Percentiles rank a stretch among this genome's conserved stretches.
Evolutionary conservation across 2,797 vertebrate genomes (phyloP).

Genomic region (Poecilia wingei): DNA sequence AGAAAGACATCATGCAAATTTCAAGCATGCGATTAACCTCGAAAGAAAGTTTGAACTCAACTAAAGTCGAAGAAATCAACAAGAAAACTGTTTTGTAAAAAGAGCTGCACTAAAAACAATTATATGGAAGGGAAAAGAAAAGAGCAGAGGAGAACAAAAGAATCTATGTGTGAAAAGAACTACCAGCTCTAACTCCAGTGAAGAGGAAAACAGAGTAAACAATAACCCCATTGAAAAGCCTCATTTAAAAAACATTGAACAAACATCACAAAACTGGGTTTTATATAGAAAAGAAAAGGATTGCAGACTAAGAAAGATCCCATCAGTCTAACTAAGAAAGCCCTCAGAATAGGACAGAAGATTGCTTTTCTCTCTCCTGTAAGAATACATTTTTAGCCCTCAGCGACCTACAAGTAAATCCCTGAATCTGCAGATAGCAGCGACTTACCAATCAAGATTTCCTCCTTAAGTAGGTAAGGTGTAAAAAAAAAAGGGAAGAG

Average conservation of each 20-base stretch:
- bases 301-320: conserved; percentile 85
- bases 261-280: conserved; percentile 84
- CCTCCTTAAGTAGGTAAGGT: conserved; percentile 99
- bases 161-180: conserved; percentile 68
- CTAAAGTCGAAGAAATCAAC: conserved; percentile 74
- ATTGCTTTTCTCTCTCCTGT: conserved; percentile 87
- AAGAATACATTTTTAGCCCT: conserved; percentile 90
- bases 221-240: conserved; percentile 76
- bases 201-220: conserved; percentile 77
- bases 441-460: conserved; percentile 99
- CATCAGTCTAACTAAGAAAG: conserved; percentile 86
- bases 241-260: conserved; percentile 83
- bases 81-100: conserved; percentile 70
- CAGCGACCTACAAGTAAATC: conserved; percentile 94
- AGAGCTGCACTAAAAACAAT: conserved; percentile 65
- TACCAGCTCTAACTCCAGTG: conserved; percentile 74
- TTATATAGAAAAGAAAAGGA: conserved; percentile 82
- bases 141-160: conserved; percentile 72
- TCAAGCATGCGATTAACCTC: conserved; percentile 90
- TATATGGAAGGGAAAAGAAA: conserved; percentile 77
- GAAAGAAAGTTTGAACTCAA: conserved; percentile 77
- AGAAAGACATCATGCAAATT: conserved; percentile 93
- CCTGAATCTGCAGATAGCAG: conserved; percentile 98
- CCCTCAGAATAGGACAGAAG: conserved; percentile 89
- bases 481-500: conserved; percentile 99